A percentile compares a stretch with the other conserved stretches of the same genome.
Conservation (phyloP, 1,140 invertebrate species). For the Drosophila malerkotliana region DNA sequence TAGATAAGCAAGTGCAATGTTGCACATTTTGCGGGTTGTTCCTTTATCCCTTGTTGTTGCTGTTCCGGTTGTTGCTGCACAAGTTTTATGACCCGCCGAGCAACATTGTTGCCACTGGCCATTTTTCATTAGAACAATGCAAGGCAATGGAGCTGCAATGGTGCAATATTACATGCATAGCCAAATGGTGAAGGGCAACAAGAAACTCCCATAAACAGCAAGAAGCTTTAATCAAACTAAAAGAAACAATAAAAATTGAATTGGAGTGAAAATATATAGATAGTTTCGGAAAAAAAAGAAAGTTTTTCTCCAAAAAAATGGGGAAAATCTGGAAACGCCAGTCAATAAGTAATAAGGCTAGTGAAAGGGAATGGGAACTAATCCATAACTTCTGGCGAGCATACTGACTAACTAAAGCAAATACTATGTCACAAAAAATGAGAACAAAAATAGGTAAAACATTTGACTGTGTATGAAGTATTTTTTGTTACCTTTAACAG, state of each 20-base stretch:
- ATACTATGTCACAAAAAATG: conserved; percentile 8
- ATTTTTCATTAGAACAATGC: conserved; percentile 76
- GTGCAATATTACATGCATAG: conserved; percentile 44
- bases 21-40: conserved; percentile 60
- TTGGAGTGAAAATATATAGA: not conserved
- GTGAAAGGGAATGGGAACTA: too few species aligned
- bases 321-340: not conserved
- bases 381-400: not conserved
- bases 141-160: conserved; percentile 56
- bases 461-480: conserved; percentile 33
- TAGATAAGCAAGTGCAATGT: conserved; percentile 74
- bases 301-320: not conserved
- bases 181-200: conserved; percentile 23
- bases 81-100: conserved; percentile 74
- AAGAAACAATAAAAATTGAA: conserved; percentile 2
- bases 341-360: too few species aligned
- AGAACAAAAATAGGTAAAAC: conserved; percentile 27
- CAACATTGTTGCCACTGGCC: conserved; percentile 68
- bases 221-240: conserved; percentile 36
- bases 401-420: not conserved
- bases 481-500: conserved; percentile 7
- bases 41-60: conserved; percentile 26
- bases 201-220: not conserved
- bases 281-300: not conserved
- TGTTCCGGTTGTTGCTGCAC: conserved; percentile 45